phyloP scores from a whole-genome alignment of 2,797 vertebrate genomes.

The Poliocrania exsul region DNA sequence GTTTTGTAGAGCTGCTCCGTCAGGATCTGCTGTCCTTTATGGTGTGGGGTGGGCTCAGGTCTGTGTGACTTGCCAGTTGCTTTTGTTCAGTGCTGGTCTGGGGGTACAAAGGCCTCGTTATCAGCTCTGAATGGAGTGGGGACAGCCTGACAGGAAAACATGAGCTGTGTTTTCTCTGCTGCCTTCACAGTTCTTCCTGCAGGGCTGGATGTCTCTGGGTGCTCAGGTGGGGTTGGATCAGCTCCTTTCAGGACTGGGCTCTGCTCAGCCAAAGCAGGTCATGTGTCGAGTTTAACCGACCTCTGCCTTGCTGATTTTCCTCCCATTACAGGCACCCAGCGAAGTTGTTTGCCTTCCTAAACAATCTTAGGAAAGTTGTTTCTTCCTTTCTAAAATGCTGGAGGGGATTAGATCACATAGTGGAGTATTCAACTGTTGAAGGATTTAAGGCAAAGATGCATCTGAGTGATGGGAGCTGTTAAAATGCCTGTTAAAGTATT shows the following conservation, averaged over 20 bases:
- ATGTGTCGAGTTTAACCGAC: neutral
- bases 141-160: neutral
- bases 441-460: constrained; percentile 70
- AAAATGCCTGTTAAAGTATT: constrained; percentile 74
- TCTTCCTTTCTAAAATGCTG: constrained; percentile 59
- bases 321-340: neutral
- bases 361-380: neutral
- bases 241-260: neutral
- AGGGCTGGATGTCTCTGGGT: neutral
- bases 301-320: neutral
- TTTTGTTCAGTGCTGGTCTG: neutral
- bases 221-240: neutral
- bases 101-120: accelerated
- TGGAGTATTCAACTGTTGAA: constrained; percentile 66
- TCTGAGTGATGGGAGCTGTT: constrained; percentile 74
- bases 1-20: accelerated
- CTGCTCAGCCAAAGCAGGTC: neutral
- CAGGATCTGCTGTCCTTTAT: neutral
- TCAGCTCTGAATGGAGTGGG: neutral
- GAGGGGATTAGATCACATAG: constrained; percentile 69
- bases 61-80: neutral
- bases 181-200: neutral
- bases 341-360: constrained; percentile 25
- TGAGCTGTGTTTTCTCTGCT: neutral
- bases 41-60: neutral